These are phyloP conservation scores for Thereuonema tuberculata DNA, from an alignment of 1,140 invertebrate genomes.

Conservation along the genomic window DNA sequence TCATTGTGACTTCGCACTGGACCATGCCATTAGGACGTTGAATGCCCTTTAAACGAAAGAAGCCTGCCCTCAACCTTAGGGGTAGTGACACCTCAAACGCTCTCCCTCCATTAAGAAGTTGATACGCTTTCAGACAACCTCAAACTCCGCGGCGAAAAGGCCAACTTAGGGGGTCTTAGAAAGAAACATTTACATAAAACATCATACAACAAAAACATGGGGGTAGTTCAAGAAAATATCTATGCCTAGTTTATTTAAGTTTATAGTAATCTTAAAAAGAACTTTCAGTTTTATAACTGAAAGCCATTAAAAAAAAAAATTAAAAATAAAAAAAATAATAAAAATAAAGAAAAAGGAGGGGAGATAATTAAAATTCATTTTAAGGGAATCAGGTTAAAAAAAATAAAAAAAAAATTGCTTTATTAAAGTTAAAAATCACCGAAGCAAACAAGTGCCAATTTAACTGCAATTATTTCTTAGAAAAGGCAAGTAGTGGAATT, in stretches of 20 bases:
- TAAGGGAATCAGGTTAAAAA: background rate
- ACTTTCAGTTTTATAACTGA: constrained; percentile 17
- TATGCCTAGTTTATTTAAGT: too few relatives aligned
- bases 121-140: constrained; percentile 3
- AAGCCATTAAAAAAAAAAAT: constrained; percentile 12
- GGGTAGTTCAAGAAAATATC: background rate
- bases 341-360: background rate
- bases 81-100: constrained; percentile 4
- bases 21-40: constrained; percentile 4
- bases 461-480: too few relatives aligned
- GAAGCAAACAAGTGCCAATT: too few relatives aligned
- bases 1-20: constrained; percentile 2
- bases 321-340: constrained; percentile 14
- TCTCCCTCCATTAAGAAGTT: constrained; percentile 7
- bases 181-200: constrained; percentile 9
- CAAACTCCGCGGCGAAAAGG: constrained; percentile 4
- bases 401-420: background rate
- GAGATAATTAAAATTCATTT: background rate
- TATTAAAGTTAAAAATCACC: too few relatives aligned
- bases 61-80: background rate
- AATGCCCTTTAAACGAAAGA: background rate
- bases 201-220: constrained; percentile 1
- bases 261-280: constrained; percentile 5
- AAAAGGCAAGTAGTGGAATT: too few relatives aligned
- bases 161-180: constrained; percentile 11